Percentiles rank a stretch among this genome's conserved stretches.
These are phyloP conservation scores for Telmatochromis sp. DNA, from an alignment of 2,113 vertebrate genomes.

Conservation along the genomic window DNA sequence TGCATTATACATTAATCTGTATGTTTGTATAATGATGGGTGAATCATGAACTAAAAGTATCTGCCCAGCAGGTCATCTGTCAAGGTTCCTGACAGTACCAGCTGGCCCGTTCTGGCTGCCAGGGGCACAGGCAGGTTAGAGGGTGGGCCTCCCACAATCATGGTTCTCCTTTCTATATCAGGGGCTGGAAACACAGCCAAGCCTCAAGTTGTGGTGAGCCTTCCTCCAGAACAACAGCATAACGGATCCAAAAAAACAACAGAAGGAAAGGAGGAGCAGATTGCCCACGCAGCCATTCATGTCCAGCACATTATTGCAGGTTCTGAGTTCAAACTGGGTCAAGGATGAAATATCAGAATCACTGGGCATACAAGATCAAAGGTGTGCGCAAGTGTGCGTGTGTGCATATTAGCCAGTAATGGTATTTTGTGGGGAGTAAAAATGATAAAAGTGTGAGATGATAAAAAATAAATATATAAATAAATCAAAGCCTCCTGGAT, in stretches of 20 bases:
- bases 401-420: neutral
- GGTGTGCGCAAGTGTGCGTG: neutral
- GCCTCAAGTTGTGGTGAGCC: conserved; percentile 16
- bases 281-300: conserved; percentile 41
- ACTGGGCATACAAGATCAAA: conserved; percentile 17
- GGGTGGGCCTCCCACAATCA: conserved; percentile 46
- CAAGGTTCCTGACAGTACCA: conserved; percentile 60
- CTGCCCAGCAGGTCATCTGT: conserved; percentile 59
- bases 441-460: conserved; percentile 28
- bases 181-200: conserved; percentile 38
- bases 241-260: conserved; percentile 35
- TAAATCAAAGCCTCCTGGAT: conserved; percentile 11
- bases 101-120: conserved; percentile 54
- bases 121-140: conserved; percentile 58
- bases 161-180: conserved; percentile 38
- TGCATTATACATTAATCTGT: neutral
- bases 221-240: conserved; percentile 27
- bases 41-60: conserved; percentile 67
- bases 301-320: conserved; percentile 33
- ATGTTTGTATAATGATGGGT: conserved; percentile 33
- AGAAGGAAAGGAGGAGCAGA: conserved; percentile 59
- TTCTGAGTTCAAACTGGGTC: conserved; percentile 51
- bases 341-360: conserved; percentile 38
- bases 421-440: conserved; percentile 10
- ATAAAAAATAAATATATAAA: neutral